Base-by-base conservation (phyloP, 2,888 invertebrate species). In the Leucoma salicis region DNA sequence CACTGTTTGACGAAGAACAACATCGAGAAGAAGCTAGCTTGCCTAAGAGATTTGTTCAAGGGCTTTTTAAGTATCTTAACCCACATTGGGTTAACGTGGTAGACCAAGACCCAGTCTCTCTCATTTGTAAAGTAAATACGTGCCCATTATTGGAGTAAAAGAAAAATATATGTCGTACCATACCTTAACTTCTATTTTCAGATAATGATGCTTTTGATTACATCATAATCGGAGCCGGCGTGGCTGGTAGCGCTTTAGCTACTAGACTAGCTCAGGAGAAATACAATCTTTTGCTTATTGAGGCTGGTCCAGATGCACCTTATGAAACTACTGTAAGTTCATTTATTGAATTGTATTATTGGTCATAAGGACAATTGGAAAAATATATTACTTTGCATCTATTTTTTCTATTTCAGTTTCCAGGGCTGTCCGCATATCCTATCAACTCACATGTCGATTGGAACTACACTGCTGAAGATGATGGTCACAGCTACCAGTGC, bases 271-370 rank as follows among this genome's bases (percentile, higher is more conserved):
- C 36, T 4, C 42, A 55, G 31, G 14, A 39, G 10, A 14, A 49
- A 11, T 44, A 35, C 32, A 49, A 54, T 4, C 51, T 55, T 0
- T 42, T 55, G 2, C 37, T 47, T n/a, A 43, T 57, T 0, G 52
- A 54, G 35, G 45, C 51, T 11, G 59, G 54, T 0, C 31, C 33
- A 1, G 50, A 54, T 21, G 38, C 56, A 6, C 53, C 54, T 1
- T 42, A 41, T 14, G 53, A 54, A 33, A 21, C 38, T 14, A 14
- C 24, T 4, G 51, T 59, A 11, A 45, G 51, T 48, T 27, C 5
- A n/a, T 27, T 2, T 27, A 4, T 27, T 27, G n/a, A 10, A 27
- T 1, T 6, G 4, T 12, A 11, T 5, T 27, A 2, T 2, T n/a
- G 4, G 4, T 27, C 27, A 3, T 5, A 27, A 11, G n/a, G 27